These are phyloP conservation scores for Stratiomys singularior DNA, from an alignment of 2,888 invertebrate genomes.

Conservation along the genomic window DNA sequence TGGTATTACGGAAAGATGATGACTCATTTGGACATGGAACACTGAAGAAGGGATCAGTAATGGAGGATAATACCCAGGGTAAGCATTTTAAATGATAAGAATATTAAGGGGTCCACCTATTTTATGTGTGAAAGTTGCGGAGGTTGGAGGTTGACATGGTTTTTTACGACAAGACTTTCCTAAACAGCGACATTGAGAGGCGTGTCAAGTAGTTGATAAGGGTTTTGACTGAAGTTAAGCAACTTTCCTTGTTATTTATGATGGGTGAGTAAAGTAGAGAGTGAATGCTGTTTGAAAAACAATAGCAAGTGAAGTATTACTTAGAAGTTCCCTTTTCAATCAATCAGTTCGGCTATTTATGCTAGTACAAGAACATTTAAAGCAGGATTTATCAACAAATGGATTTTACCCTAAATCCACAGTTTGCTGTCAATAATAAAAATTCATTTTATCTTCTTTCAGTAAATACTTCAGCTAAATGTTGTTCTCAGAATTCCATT, in stretches of 20 bases:
- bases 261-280: background rate
- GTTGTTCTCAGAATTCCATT: too few species aligned
- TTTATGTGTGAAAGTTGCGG: background rate
- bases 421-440: too few species aligned
- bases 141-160: background rate
- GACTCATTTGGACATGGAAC: background rate
- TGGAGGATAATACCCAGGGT: background rate
- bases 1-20: background rate
- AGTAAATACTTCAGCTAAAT: too few species aligned
- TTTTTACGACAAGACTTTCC: background rate
- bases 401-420: too few species aligned
- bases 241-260: background rate
- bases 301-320: too few species aligned
- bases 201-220: background rate
- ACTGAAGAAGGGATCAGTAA: background rate
- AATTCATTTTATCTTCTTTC: too few species aligned
- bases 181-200: background rate
- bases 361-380: too few species aligned
- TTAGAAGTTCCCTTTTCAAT: too few species aligned
- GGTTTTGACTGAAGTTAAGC: background rate
- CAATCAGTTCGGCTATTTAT: too few species aligned
- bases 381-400: too few species aligned
- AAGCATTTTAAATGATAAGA: slow-evolving; percentile 4
- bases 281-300: too few species aligned
- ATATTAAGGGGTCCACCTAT: background rate